These are phyloP conservation scores for Euphydryas editha DNA, from an alignment of 2,888 invertebrate genomes.

Conservation along the genomic window DNA sequence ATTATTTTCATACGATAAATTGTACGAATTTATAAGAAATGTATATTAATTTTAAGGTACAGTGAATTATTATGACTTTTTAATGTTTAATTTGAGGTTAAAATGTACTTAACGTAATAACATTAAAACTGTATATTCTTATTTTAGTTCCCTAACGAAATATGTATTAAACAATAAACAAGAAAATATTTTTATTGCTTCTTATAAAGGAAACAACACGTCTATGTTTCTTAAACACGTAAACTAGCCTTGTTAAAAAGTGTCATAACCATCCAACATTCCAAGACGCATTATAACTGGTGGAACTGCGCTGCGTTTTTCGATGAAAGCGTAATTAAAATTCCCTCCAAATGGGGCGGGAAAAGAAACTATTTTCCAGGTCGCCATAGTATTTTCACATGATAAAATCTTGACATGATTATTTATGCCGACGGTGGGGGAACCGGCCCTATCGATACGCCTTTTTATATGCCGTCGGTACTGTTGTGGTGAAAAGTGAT, in stretches of 20 bases:
- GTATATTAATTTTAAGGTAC: no score
- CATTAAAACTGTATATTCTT: no score
- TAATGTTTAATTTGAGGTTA: no score
- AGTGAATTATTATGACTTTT: no score
- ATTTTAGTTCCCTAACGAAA: no score
- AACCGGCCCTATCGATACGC: slow-evolving; percentile 77
- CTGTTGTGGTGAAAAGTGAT: slow-evolving; percentile 49
- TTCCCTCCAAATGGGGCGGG: slow-evolving; percentile 55
- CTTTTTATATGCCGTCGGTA: slow-evolving; percentile 73
- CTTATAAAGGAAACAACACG: no score
- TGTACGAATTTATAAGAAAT: no score
- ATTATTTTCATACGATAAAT: background rate
- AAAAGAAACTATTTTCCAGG: slow-evolving; percentile 73
- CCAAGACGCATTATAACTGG: slow-evolving; percentile 13
- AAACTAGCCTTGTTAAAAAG: background rate
- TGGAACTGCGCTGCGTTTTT: slow-evolving; percentile 22
- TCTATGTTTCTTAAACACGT: background rate
- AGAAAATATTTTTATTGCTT: no score
- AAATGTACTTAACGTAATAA: no score
- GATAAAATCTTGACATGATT: slow-evolving; percentile 82
- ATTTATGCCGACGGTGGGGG: slow-evolving; percentile 80
- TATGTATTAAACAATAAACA: no score
- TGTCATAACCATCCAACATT: slow-evolving; percentile 8
- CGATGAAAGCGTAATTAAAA: slow-evolving; percentile 69
- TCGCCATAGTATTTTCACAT: slow-evolving; percentile 75